Evolutionary conservation across 1,140 invertebrate genomes (phyloP), one percentile per base, ranked within the genome.

Genomic region (Apis florea): DNA sequence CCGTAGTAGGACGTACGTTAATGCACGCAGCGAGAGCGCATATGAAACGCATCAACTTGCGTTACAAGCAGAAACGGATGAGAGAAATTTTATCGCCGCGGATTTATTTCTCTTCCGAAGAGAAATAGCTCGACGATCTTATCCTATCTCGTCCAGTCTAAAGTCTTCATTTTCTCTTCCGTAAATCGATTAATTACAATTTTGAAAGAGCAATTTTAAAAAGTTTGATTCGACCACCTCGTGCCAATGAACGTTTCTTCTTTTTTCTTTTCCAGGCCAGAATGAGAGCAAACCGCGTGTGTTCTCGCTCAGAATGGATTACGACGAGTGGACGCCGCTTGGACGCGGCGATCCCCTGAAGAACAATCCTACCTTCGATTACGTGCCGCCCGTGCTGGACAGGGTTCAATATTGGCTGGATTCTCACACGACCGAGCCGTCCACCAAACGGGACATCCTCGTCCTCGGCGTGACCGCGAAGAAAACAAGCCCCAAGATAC

Each of bases 361-460:
- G 85, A 97, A 97, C 88, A 96, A 97, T 91, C 96, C 96, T 2
- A 97, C 96, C 5, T 97, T 96, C 88, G 96, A 97, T 88, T 97
- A 97, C 89, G 96, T 96, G 31, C 96, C 96, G 4, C 96, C 96
- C 6, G 95, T 96, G 8, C 90, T 97, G 51, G 96, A 97, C 53
- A 93, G 95, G 26, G 96, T 97, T 19, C 96, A 96, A 83, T 97
- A 97, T 86, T 97, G 96, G 96, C 92, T 96, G 21, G 96, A 96
- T n/a, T 87, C 91, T 4, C 90, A 91, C 66, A 91, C 88, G 2
- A 92, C 90, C 1, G 91, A 92, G 70, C 79, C 90, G 13, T 92
- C 91, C 6, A 73, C 89, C 1, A 95, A 96, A 92, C 94, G 95
- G 5, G 96, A 96, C 89, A 95, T 96, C 10, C 93, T 96, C 47